phyloP scores from a whole-genome alignment of 2,888 invertebrate genomes.

The Calameuta idolon region DNA sequence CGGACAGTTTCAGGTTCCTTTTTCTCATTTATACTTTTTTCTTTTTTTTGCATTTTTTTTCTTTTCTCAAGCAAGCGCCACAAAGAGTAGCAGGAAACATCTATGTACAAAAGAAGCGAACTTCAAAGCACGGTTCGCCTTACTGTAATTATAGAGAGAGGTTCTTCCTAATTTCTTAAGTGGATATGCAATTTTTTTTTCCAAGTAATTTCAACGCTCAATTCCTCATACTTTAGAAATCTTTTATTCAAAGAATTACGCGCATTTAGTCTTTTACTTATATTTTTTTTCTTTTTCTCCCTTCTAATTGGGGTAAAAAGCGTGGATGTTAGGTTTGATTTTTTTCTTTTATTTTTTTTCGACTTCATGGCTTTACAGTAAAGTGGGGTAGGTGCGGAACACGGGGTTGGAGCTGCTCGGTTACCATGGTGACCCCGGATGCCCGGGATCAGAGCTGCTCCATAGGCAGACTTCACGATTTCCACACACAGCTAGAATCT shows the following conservation, averaged over 20 bases:
- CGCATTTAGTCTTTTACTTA: not conserved
- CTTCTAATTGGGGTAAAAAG: not conserved
- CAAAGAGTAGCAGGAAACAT: not conserved
- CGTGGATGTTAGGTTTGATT: not conserved
- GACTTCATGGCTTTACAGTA: conserved; percentile 21
- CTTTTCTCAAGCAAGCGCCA: not conserved
- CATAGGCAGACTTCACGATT: not conserved
- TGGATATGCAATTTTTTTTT: not conserved
- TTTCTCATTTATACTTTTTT: not conserved
- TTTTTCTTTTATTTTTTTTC: not conserved
- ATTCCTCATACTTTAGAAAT: not conserved
- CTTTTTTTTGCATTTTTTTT: not conserved
- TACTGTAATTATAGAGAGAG: not conserved
- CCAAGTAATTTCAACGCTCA: not conserved
- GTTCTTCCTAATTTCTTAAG: not conserved
- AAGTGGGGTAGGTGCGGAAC: conserved; percentile 45
- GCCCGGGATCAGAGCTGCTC: conserved; percentile 57
- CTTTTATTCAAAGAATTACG: not conserved
- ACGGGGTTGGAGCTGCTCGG: conserved; percentile 46
- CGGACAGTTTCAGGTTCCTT: not conserved
- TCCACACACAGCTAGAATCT: not conserved
- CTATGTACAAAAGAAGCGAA: not conserved
- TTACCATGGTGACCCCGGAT: conserved; percentile 63
- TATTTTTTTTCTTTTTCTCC: not conserved
- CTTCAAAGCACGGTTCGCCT: not conserved